phyloP scores from a whole-genome alignment of 2,888 invertebrate genomes.

The Heterodera filipjevi region DNA sequence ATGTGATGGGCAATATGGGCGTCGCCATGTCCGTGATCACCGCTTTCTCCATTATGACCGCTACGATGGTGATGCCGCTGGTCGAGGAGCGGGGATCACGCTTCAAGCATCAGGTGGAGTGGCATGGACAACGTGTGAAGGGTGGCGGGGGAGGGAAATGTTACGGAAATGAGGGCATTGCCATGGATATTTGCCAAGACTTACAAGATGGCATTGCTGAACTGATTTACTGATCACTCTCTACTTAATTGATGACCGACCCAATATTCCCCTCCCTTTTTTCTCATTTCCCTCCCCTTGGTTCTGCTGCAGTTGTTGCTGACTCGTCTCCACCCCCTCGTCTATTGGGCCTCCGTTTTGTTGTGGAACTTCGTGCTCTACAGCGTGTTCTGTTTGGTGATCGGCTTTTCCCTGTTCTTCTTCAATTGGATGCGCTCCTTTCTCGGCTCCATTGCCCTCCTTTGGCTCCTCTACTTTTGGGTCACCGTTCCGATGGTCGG shows the following conservation, averaged over 20 bases:
- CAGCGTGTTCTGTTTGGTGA: conserved; percentile 44
- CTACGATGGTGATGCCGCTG: conserved; percentile 56
- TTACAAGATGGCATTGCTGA: neutral
- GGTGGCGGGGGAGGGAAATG: too few species aligned
- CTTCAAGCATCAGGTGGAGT: conserved; percentile 53
- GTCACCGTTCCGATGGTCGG: conserved; percentile 56
- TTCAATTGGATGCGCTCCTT: conserved; percentile 48
- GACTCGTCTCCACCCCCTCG: conserved; percentile 52
- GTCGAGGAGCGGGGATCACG: conserved; percentile 52
- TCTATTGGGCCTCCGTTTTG: conserved; percentile 52
- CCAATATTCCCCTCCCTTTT: too few species aligned
- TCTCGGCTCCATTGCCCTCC: conserved; percentile 24
- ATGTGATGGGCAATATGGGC: conserved; percentile 15
- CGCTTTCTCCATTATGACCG: conserved; percentile 47
- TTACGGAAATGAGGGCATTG: too few species aligned
- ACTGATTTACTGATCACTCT: neutral
- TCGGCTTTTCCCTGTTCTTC: conserved; percentile 44
- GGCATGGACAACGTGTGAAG: too few species aligned
- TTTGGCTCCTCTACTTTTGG: conserved; percentile 58
- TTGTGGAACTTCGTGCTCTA: conserved; percentile 51
- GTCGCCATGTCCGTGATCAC: conserved; percentile 25
- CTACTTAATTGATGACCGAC: too few species aligned
- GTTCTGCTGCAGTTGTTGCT: conserved; percentile 49
- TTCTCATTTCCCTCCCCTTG: neutral
- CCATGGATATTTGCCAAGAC: too few species aligned